Conservation (phyloP, 2,113 vertebrate genomes). For the Edolisoma coerulescens region DNA sequence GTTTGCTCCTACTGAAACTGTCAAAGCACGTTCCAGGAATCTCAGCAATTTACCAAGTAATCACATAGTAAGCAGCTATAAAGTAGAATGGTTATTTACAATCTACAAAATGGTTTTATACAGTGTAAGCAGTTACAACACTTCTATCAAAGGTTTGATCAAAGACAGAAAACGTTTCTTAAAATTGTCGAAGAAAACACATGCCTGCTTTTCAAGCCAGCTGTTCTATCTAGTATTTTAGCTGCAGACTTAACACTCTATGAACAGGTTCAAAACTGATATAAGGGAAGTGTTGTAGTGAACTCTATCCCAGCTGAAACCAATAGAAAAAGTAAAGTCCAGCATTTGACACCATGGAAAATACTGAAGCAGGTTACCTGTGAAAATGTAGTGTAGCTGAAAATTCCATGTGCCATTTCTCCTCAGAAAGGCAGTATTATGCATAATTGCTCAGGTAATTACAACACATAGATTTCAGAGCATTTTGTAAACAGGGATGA, state of each 20-base stretch:
- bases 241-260: not conserved
- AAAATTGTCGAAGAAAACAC: not conserved
- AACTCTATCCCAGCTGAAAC: not conserved
- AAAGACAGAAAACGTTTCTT: slow-evolving; percentile 44
- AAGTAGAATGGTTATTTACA: slow-evolving; percentile 53
- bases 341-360: not conserved
- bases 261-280: not conserved
- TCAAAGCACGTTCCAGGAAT: slow-evolving; percentile 58
- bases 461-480: not conserved
- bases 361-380: not conserved
- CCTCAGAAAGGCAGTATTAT: not conserved
- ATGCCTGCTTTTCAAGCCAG: not conserved
- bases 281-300: not conserved
- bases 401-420: not conserved
- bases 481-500: not conserved
- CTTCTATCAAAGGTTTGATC: slow-evolving; percentile 33
- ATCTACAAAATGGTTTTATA: slow-evolving; percentile 52
- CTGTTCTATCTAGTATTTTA: not conserved
- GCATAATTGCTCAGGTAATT: not conserved
- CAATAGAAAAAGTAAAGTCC: not conserved
- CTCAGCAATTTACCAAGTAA: slow-evolving; percentile 35
- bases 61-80: slow-evolving; percentile 36
- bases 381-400: not conserved
- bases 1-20: slow-evolving; percentile 45
- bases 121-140: slow-evolving; percentile 34